Conservation (phyloP, 2,113 vertebrate species). For the Takifugu flavidus region DNA sequence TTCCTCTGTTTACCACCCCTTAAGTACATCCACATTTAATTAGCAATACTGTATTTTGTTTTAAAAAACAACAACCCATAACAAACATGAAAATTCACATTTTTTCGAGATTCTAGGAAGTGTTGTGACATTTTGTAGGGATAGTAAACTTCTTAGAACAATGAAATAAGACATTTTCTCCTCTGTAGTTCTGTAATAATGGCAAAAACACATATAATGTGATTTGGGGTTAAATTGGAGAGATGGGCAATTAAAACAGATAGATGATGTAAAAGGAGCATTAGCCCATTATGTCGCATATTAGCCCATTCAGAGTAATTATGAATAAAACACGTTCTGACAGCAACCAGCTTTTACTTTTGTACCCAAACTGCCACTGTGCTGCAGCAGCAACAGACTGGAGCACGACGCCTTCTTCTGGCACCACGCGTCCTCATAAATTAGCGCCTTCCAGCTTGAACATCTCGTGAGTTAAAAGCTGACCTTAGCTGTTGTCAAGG, state of each 20-base stretch:
- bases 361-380: slow-evolving; percentile 13
- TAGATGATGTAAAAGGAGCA: too few relatives aligned
- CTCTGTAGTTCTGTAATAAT: too few relatives aligned
- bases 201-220: too few relatives aligned
- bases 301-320: slow-evolving; percentile 1
- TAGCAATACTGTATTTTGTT: slow-evolving; percentile 6
- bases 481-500: slow-evolving; percentile 21
- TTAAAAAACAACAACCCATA: too few relatives aligned
- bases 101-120: too few relatives aligned
- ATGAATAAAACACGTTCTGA: slow-evolving; percentile 15
- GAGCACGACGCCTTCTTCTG: slow-evolving; percentile 22
- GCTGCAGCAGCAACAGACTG: slow-evolving; percentile 13
- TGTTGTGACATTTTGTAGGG: too few relatives aligned
- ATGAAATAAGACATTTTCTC: too few relatives aligned
- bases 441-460: slow-evolving; percentile 20
- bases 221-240: too few relatives aligned
- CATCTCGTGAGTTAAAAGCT: slow-evolving; percentile 14
- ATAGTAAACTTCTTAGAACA: too few relatives aligned
- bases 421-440: slow-evolving; percentile 9
- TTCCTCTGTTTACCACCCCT: slow-evolving; percentile 16
- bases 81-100: too few relatives aligned
- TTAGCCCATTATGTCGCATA: too few relatives aligned
- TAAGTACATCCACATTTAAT: slow-evolving; percentile 2
- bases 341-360: slow-evolving; percentile 27
- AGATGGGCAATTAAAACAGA: too few relatives aligned